Evolutionary conservation across 53 echinoderm and acorn worm genomes (phyloP), one percentile per base, ranked within the genome.

Genomic region (Arbacia lixula): DNA sequence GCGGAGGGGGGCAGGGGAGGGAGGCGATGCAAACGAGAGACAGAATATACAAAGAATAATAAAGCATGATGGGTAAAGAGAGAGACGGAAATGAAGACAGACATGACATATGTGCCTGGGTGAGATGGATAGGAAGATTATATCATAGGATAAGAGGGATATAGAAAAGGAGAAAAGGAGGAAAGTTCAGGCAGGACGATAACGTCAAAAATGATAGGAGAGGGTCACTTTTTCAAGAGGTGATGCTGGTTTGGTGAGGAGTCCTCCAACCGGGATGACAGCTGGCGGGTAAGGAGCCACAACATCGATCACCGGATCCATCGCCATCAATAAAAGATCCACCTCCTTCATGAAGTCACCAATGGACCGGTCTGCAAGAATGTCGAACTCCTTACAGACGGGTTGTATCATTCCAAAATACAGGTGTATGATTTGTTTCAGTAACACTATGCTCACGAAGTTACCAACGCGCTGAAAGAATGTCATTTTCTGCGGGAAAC

Each of bases 231-330:
- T 31, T 26, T 69, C 64, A 27, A 92, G 37, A 12, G 88, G 89
- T 12, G 73, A 30, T 10, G 89, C 86, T 19, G 92, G 92, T 62
- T 72, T 31, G 5, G 89, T 66, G 10, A 86, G 83, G 1, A 92
- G 78, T 8, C 92, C 92, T 9, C 92, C 92, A 26, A 89, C 60
- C 12, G 69, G 54, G 2, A 89, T 33, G 35, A 86, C 80, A 25
- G 89, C 85, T 12, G 92, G 92, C 26, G 92, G 89, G 14, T 72
- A 86, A 9, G 92, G 83, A 4, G 60, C 73, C 4, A 89, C 51
- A 52, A 53, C 86, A 34, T 92, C 92, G 5, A 56, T 36, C 28
- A 79, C 60, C 22, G 89, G 69, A 52, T 92, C 92, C 34, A 89
- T 81, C 56, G 71, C 85, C 65, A 86, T 86, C 30, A 92, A 61